Conservation (phyloP, 2,888 invertebrate genomes). For the Drosophila tripunctata region DNA sequence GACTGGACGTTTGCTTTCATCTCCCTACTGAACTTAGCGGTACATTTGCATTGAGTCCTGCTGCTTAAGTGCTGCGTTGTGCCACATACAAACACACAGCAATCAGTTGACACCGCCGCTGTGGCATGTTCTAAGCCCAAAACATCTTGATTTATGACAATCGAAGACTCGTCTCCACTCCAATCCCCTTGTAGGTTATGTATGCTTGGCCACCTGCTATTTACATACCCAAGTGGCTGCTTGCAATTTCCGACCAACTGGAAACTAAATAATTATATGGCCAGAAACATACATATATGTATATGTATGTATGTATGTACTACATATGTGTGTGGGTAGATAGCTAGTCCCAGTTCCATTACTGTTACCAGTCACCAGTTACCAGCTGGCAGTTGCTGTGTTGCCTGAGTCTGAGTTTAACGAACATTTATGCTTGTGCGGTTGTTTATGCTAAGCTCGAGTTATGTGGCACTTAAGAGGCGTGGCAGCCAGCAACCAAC, state of each 20-base stretch:
- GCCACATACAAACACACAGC: slow-evolving; percentile 28
- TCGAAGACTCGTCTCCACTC: slow-evolving; percentile 53
- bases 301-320: neutral
- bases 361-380: slow-evolving; percentile 2
- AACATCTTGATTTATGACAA: slow-evolving; percentile 78
- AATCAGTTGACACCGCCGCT: slow-evolving; percentile 48
- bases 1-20: slow-evolving; percentile 20
- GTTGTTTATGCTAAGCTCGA: slow-evolving; percentile 78
- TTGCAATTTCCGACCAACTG: slow-evolving; percentile 66
- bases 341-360: slow-evolving; percentile 6
- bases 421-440: slow-evolving; percentile 77
- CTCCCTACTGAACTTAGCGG: neutral
- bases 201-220: slow-evolving; percentile 44
- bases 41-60: slow-evolving; percentile 14
- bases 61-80: slow-evolving; percentile 37
- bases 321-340: neutral
- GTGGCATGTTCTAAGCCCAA: slow-evolving; percentile 19
- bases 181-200: neutral
- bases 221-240: slow-evolving; percentile 52
- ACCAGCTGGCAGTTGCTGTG: neutral
- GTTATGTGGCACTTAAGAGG: slow-evolving; percentile 73
- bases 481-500: slow-evolving; percentile 55
- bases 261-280: slow-evolving; percentile 77
- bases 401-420: slow-evolving; percentile 56
- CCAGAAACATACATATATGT: slow-evolving; percentile 13